Evolutionary conservation across 2,888 invertebrate genomes (phyloP).

Genomic region (Cantharis rustica): DNA sequence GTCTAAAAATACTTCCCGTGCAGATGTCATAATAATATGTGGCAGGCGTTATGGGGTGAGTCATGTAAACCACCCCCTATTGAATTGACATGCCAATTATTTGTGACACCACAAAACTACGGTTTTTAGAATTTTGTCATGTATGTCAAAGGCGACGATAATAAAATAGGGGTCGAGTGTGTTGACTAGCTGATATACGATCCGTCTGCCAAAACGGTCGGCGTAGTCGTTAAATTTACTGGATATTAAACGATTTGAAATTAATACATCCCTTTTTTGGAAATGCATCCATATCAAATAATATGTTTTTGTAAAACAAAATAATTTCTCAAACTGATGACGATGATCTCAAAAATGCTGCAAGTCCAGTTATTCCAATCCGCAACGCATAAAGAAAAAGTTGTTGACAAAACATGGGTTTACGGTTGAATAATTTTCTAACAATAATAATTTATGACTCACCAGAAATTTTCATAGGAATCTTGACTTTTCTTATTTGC

Average conservation of each 20-base stretch:
- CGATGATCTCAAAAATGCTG: too few species aligned
- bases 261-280: not conserved
- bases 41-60: slow-evolving; percentile 19
- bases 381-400: too few species aligned
- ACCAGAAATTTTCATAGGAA: not conserved
- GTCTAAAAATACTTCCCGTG: slow-evolving; percentile 9
- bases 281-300: too few species aligned
- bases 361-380: too few species aligned
- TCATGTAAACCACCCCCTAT: slow-evolving; percentile 27
- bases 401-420: not conserved
- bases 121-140: slow-evolving; percentile 5
- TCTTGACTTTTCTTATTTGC: not conserved
- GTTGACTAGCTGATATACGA: slow-evolving; percentile 24
- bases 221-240: not conserved
- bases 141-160: not conserved
- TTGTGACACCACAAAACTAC: slow-evolving; percentile 18
- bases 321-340: too few species aligned
- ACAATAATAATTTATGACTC: not conserved
- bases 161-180: slow-evolving; percentile 4
- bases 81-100: slow-evolving; percentile 25
- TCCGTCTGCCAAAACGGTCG: slow-evolving; percentile 3
- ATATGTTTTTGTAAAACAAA: too few species aligned
- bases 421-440: not conserved
- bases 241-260: slow-evolving; percentile 5
- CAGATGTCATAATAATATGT: slow-evolving; percentile 20